A percentile compares a stretch with the other conserved stretches of the same genome.
Conservation (phyloP, 2,888 invertebrate genomes). For the Clanis bilineata region DNA sequence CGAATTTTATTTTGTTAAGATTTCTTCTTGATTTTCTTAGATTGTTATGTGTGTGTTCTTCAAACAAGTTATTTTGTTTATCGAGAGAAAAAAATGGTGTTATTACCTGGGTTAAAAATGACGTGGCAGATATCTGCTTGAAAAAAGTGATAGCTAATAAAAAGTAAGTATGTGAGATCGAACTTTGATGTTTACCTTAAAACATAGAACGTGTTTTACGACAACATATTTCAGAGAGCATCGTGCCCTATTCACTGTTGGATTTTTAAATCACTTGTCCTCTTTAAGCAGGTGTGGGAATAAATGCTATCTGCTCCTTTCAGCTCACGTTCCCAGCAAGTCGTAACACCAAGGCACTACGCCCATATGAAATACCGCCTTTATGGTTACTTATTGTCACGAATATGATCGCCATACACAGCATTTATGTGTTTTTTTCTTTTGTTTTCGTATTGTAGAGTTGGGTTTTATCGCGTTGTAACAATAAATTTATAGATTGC, state of each 20-base stretch:
- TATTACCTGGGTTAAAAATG: neutral
- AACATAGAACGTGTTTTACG: conserved; percentile 1
- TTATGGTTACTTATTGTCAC: conserved; percentile 70
- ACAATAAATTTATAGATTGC: conserved; percentile 47
- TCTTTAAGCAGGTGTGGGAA: conserved; percentile 64
- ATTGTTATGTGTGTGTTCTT: too few relatives aligned
- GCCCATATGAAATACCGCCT: conserved; percentile 68
- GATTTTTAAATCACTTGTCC: conserved; percentile 42
- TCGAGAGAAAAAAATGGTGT: too few relatives aligned
- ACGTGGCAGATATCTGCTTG: neutral
- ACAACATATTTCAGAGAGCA: conserved; percentile 1
- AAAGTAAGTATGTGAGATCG: neutral
- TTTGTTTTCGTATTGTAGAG: conserved; percentile 44
- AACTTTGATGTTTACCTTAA: neutral
- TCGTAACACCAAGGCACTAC: conserved; percentile 65
- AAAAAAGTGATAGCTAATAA: neutral
- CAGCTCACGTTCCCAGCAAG: conserved; percentile 64
- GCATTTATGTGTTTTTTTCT: conserved; percentile 52
- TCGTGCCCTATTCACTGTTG: conserved; percentile 21
- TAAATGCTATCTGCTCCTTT: conserved; percentile 62
- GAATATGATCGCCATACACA: conserved; percentile 55
- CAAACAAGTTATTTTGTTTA: too few relatives aligned
- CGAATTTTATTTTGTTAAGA: neutral
- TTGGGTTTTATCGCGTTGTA: conserved; percentile 48
- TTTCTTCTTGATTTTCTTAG: neutral